A percentile compares a stretch with the other conserved stretches of the same genome.
These are phyloP conservation scores for Anadara kagoshimensis DNA, from an alignment of 1,140 invertebrate species.

Conservation along the genomic window DNA sequence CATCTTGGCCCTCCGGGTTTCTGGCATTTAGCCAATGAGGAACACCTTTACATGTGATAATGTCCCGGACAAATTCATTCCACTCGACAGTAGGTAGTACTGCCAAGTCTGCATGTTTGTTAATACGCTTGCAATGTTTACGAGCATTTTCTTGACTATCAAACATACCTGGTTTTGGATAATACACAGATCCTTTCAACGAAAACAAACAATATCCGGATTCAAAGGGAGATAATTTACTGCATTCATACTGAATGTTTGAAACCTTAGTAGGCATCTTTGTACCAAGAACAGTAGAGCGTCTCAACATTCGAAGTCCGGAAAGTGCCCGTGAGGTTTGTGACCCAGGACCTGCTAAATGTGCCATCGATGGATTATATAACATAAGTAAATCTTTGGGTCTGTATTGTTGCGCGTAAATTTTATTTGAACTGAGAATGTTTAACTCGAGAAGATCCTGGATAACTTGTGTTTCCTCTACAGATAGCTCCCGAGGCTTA, in stretches of 20 bases:
- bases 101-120: constrained; percentile 35
- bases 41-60: constrained; percentile 17
- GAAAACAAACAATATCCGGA: constrained; percentile 42
- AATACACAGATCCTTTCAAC: constrained; percentile 38
- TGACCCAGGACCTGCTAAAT: constrained; percentile 39
- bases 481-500: constrained; percentile 2
- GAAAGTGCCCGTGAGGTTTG: constrained; percentile 30
- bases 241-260: constrained; percentile 33
- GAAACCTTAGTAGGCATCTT: constrained; percentile 15
- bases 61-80: constrained; percentile 28
- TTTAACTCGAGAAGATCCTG: constrained; percentile 34
- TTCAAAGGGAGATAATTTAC: constrained; percentile 22
- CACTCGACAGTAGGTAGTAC: constrained; percentile 25
- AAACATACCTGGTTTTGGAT: constrained; percentile 30
- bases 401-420: constrained; percentile 30
- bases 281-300: constrained; percentile 29
- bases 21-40: constrained; percentile 44
- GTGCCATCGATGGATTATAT: constrained; percentile 38
- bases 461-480: constrained; percentile 32
- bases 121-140: constrained; percentile 29
- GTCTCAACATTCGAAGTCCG: constrained; percentile 32
- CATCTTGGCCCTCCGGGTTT: constrained; percentile 18
- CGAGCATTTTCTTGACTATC: constrained; percentile 26
- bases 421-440: constrained; percentile 36
- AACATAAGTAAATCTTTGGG: constrained; percentile 34